phyloP scores from a whole-genome alignment of 2,113 vertebrate genomes.

The Asarcornis scutulata region DNA sequence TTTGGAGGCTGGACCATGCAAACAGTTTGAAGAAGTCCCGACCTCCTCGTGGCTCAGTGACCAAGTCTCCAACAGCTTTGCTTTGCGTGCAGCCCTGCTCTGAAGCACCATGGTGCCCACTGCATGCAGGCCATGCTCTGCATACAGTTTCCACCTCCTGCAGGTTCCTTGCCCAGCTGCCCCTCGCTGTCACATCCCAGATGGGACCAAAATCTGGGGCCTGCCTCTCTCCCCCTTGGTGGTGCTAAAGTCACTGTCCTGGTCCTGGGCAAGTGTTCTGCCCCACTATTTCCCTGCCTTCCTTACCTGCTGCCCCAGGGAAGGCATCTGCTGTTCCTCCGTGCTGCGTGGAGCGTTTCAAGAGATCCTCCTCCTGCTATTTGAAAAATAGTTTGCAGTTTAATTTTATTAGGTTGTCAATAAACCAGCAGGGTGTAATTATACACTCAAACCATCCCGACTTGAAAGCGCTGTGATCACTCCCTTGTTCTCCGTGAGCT shows the following conservation, averaged over 20 bases:
- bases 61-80: fast-evolving
- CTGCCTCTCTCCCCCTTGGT: not conserved
- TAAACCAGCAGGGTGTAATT: conserved; percentile 50
- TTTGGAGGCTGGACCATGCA: not conserved
- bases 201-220: not conserved
- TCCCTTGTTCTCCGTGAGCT: conserved; percentile 51
- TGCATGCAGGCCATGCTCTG: not conserved
- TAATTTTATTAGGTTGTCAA: not conserved
- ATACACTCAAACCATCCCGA: conserved; percentile 15
- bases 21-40: not conserved
- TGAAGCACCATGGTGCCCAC: not conserved
- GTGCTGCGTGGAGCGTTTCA: not conserved
- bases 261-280: not conserved
- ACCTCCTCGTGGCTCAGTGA: too few species aligned
- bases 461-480: conserved; percentile 33
- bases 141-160: not conserved
- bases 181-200: too few species aligned
- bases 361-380: not conserved
- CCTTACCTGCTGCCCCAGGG: not conserved
- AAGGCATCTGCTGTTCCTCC: not conserved
- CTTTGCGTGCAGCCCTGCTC: not conserved
- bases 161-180: not conserved
- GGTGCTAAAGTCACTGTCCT: not conserved
- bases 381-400: not conserved
- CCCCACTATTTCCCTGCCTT: not conserved